Percentiles rank a stretch among this genome's conserved stretches.
These are phyloP conservation scores for Lepus timidus DNA, from an alignment of 2,113 vertebrate genomes.

Conservation along the genomic window DNA sequence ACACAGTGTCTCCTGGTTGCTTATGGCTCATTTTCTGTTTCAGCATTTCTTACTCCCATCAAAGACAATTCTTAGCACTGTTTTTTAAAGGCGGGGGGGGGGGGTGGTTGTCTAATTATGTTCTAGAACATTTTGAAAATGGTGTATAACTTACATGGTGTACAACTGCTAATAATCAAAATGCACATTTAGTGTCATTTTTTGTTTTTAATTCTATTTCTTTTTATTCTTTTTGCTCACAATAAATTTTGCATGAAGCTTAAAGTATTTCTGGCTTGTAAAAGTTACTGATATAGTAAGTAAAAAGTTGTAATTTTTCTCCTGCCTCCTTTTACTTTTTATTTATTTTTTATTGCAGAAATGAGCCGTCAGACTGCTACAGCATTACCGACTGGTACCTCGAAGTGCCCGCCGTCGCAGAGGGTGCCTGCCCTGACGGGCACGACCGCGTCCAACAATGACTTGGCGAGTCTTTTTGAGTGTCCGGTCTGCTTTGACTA, in stretches of 20 bases:
- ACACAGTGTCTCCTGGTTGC: not conserved
- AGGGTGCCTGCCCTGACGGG: conserved; percentile 97
- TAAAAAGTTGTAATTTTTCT: not conserved
- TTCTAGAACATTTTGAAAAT: conserved; percentile 11
- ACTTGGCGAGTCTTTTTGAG: conserved; percentile 99
- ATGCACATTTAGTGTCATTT: not conserved
- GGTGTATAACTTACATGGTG: not conserved
- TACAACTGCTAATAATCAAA: not conserved
- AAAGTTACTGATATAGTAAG: conserved; percentile 22
- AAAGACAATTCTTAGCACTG: not conserved
- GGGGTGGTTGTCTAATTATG: not conserved
- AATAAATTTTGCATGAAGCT: conserved; percentile 10
- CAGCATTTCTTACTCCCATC: not conserved
- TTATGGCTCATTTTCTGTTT: not conserved
- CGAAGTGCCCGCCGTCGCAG: conserved; percentile 98
- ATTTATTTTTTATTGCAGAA: conserved; percentile 88
- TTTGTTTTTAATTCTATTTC: not conserved
- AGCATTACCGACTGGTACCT: conserved; percentile 98
- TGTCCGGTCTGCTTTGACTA: conserved; percentile 99
- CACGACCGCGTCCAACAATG: conserved; percentile 99
- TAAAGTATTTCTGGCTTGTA: not conserved
- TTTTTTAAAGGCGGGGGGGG: not conserved
- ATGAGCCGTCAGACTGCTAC: conserved; percentile 99
- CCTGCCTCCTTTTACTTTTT: not conserved
- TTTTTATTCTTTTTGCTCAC: not conserved